Evolutionary conservation across 2,113 vertebrate genomes (phyloP).

Genomic region (Trachemys scripta): DNA sequence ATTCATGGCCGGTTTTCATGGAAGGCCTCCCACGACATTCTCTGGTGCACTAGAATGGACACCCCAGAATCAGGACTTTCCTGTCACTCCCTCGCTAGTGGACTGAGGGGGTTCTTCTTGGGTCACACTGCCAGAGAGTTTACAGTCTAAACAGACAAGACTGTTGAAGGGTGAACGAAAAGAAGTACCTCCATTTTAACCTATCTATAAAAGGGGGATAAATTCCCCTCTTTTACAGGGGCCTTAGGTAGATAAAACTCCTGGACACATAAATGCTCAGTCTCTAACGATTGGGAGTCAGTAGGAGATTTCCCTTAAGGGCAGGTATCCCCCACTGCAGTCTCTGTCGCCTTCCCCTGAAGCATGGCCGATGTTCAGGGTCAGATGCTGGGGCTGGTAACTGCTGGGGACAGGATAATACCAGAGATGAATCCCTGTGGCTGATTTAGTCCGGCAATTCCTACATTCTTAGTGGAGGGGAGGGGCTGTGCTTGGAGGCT

Average conservation of each 20-base stretch:
- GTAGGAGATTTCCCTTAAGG: background rate
- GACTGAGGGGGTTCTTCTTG: background rate
- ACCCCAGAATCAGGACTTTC: background rate
- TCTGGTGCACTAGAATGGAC: background rate
- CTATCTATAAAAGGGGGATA: background rate
- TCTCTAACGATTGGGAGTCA: background rate
- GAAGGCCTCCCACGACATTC: background rate
- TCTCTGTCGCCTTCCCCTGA: background rate
- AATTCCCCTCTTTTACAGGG: background rate
- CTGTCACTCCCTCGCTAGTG: background rate
- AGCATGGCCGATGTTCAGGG: background rate
- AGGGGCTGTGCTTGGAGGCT: background rate
- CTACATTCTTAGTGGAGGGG: background rate
- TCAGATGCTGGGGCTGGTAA: background rate
- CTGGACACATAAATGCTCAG: background rate
- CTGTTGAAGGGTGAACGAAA: background rate
- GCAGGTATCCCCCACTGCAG: background rate
- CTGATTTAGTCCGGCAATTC: background rate
- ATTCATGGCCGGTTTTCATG: fast-evolving
- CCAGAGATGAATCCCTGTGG: background rate
- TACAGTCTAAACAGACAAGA: background rate
- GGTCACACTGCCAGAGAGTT: background rate
- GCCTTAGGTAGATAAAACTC: background rate
- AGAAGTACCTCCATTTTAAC: background rate
- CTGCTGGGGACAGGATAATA: background rate